These are phyloP conservation scores for Vimba vimba DNA, from an alignment of 2,113 vertebrate genomes.

Conservation along the genomic window DNA sequence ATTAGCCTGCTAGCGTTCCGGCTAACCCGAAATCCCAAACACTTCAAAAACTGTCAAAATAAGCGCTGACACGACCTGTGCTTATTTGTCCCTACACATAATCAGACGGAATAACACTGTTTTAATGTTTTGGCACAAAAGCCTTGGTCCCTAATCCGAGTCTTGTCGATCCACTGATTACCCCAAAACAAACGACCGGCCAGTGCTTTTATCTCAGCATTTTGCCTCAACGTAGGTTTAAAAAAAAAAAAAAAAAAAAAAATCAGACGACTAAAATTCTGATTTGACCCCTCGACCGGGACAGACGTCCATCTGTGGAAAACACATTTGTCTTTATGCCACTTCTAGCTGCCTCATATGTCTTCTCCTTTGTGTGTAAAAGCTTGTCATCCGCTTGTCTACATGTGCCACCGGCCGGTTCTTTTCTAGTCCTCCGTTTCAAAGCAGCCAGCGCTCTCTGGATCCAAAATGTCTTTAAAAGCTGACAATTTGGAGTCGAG, in stretches of 20 bases:
- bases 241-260: background rate
- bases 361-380: slow-evolving; percentile 64
- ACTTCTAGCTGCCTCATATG: slow-evolving; percentile 43
- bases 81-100: background rate
- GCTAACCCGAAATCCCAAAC: slow-evolving; percentile 37
- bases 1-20: slow-evolving; percentile 60
- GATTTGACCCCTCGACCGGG: slow-evolving; percentile 19
- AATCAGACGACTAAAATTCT: background rate
- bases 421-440: slow-evolving; percentile 19
- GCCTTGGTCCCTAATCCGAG: slow-evolving; percentile 41
- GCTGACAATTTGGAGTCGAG: slow-evolving; percentile 53
- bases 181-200: slow-evolving; percentile 45
- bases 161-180: slow-evolving; percentile 36
- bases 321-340: slow-evolving; percentile 26
- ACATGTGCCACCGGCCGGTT: slow-evolving; percentile 38
- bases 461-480: slow-evolving; percentile 48
- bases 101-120: background rate
- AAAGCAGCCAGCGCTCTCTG: slow-evolving; percentile 35
- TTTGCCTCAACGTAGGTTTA: slow-evolving; percentile 10
- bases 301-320: slow-evolving; percentile 1
- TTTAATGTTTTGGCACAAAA: slow-evolving; percentile 44
- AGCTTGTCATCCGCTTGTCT: slow-evolving; percentile 48
- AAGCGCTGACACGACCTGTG: background rate
- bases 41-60: background rate
- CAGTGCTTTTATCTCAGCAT: slow-evolving; percentile 55